These are phyloP conservation scores for Megalopta genalis DNA, from an alignment of 1,140 invertebrate species.

Conservation along the genomic window DNA sequence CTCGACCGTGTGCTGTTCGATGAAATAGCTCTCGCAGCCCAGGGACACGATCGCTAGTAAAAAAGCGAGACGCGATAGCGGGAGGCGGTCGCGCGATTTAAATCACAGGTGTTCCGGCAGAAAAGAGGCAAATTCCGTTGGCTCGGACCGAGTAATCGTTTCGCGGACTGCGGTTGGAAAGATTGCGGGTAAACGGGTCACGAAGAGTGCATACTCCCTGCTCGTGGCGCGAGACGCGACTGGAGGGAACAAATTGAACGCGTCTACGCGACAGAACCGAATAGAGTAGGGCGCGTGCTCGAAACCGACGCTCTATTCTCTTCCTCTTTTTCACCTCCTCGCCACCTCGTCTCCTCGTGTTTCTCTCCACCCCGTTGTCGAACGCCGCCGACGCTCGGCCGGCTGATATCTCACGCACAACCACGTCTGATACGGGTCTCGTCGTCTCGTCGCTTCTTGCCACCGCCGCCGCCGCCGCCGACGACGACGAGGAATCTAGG, in stretches of 20 bases:
- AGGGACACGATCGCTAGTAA: too few relatives aligned
- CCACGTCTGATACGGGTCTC: conserved; percentile 9
- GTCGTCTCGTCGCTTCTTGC: not conserved
- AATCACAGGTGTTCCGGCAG: not conserved
- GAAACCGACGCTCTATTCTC: conserved; percentile 48
- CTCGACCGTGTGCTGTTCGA: not conserved
- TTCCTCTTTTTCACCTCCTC: conserved; percentile 44
- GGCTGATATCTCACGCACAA: conserved; percentile 27
- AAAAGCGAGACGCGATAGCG: too few relatives aligned
- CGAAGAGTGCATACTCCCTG: conserved; percentile 41
- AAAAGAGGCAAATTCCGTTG: not conserved
- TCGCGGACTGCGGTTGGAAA: not conserved
- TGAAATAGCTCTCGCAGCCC: too few relatives aligned
- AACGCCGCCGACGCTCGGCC: conserved; percentile 28
- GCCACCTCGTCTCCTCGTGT: conserved; percentile 2
- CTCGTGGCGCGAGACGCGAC: conserved; percentile 64
- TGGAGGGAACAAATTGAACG: conserved; percentile 67
- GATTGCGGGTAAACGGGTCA: not conserved
- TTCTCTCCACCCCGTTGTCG: not conserved
- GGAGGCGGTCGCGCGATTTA: too few relatives aligned
- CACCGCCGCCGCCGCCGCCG: too few relatives aligned
- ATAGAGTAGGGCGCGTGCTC: conserved; percentile 65
- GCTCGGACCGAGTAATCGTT: not conserved
- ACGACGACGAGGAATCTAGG: too few relatives aligned
- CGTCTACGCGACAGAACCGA: conserved; percentile 54